These are phyloP conservation scores for Podarcis muralis DNA, from an alignment of 2,113 vertebrate genomes.

Conservation along the genomic window DNA sequence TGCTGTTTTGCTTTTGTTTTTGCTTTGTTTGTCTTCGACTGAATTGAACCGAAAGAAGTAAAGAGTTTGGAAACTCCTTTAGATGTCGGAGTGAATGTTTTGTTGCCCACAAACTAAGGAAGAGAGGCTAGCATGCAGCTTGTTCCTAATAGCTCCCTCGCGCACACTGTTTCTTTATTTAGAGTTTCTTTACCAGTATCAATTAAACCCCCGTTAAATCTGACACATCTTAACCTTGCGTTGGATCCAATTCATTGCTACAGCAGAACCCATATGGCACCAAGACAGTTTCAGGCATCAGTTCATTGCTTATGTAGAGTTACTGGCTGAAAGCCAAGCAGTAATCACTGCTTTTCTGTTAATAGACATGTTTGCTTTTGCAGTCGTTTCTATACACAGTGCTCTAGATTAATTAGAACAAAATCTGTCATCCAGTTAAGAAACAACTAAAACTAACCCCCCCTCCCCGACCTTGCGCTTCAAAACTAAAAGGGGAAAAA, in stretches of 20 bases:
- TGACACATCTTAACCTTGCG: constrained; percentile 90
- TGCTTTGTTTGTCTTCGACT: background rate
- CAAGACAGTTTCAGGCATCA: constrained; percentile 84
- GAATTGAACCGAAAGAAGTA: constrained; percentile 14
- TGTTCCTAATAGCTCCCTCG: constrained; percentile 66
- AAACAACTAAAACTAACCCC: constrained; percentile 67
- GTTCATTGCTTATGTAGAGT: constrained; percentile 83
- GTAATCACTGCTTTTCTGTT: constrained; percentile 83
- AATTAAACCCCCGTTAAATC: constrained; percentile 92
- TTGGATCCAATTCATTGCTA: constrained; percentile 85
- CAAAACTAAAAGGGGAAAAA: constrained; percentile 62
- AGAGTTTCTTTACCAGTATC: constrained; percentile 86
- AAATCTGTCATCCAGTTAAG: constrained; percentile 83
- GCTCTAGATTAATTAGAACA: constrained; percentile 84
- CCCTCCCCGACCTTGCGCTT: constrained; percentile 32
- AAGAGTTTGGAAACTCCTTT: constrained; percentile 74
- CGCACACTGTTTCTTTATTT: constrained; percentile 84
- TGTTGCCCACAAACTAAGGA: constrained; percentile 70
- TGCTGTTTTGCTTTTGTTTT: background rate
- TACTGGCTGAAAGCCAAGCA: constrained; percentile 81
- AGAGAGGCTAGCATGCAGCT: constrained; percentile 70
- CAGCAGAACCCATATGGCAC: constrained; percentile 89
- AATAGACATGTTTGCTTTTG: constrained; percentile 92
- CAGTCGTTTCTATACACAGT: constrained; percentile 82
- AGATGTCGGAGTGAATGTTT: constrained; percentile 62